Conservation (phyloP, 1,140 invertebrate genomes). For the Pteromalus puparum region DNA sequence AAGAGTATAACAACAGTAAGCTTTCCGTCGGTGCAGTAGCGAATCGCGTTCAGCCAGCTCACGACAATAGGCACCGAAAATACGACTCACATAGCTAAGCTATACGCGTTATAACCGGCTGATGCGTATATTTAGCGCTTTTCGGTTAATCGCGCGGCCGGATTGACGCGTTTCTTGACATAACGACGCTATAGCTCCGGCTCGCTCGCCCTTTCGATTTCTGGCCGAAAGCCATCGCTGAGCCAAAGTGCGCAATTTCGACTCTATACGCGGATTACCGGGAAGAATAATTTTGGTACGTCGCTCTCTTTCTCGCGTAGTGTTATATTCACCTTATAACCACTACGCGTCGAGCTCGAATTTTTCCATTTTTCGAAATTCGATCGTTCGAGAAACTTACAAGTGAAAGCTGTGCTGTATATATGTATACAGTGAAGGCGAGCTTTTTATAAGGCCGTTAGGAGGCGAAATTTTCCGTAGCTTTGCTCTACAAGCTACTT, state of each 20-base stretch:
- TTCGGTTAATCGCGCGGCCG: background rate
- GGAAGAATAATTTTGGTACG: constrained; percentile 20
- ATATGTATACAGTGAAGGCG: too few species aligned
- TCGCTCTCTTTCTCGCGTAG: background rate
- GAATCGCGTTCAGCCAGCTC: too few species aligned
- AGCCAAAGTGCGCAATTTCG: background rate
- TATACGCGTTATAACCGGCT: too few species aligned
- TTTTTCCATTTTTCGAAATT: background rate
- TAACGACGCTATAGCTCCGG: background rate
- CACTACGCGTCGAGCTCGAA: too few species aligned
- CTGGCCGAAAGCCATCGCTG: constrained; percentile 9
- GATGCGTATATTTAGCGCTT: constrained; percentile 13
- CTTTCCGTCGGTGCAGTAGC: too few species aligned
- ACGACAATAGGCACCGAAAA: too few species aligned
- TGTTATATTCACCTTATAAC: constrained; percentile 28
- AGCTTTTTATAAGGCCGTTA: too few species aligned
- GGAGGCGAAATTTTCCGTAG: too few species aligned
- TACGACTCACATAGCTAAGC: background rate
- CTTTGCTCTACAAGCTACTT: background rate
- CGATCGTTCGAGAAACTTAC: background rate
- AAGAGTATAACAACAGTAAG: too few species aligned
- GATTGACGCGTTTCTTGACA: constrained; percentile 16
- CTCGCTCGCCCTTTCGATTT: background rate
- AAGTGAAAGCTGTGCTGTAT: background rate
- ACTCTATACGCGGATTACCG: constrained; percentile 9